Percentiles rank a stretch among this genome's conserved stretches.
Conservation (phyloP, 92 coral and sea anemone species). For the Phymanthus crucifer region DNA sequence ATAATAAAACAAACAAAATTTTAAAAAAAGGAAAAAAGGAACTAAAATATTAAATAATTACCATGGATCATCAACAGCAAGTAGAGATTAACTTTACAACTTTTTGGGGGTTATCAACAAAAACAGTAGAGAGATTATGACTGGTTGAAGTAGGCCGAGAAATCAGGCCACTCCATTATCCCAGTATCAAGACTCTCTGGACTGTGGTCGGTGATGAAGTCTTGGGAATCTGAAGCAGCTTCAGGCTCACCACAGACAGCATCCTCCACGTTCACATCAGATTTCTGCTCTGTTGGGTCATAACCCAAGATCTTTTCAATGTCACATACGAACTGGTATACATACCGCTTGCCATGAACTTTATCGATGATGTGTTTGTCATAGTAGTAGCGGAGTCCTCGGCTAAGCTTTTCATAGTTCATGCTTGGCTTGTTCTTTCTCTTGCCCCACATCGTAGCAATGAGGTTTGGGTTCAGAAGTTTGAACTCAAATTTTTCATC, state of each 20-base stretch:
- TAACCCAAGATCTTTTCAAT: slow-evolving; percentile 88
- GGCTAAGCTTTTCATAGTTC: slow-evolving; percentile 96
- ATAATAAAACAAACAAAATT: neutral
- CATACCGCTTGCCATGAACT: slow-evolving; percentile 95
- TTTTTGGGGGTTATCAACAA: slow-evolving; percentile 24
- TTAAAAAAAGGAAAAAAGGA: neutral
- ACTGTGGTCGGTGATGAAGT: slow-evolving; percentile 50
- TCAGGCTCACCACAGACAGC: slow-evolving; percentile 83
- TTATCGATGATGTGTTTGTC: slow-evolving; percentile 89
- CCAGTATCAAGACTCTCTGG: slow-evolving; percentile 35
- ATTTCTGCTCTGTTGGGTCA: slow-evolving; percentile 78
- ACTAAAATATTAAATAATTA: neutral
- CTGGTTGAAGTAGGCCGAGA: slow-evolving; percentile 29
- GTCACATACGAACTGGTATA: slow-evolving; percentile 90
- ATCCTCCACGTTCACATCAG: slow-evolving; percentile 66
- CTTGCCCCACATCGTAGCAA: slow-evolving; percentile 93
- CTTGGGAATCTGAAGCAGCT: slow-evolving; percentile 55
- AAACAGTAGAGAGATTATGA: slow-evolving; percentile 16
- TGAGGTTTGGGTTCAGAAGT: slow-evolving; percentile 68
- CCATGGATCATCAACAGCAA: slow-evolving; percentile 27
- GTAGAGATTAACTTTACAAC: slow-evolving; percentile 26
- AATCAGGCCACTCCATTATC: slow-evolving; percentile 14
- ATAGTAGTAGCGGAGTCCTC: slow-evolving; percentile 95
- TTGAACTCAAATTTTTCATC: slow-evolving; percentile 92
- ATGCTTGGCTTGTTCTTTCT: slow-evolving; percentile 90